Base-by-base conservation (phyloP, 2,113 vertebrate genomes). In the Crypturellus undulatus region DNA sequence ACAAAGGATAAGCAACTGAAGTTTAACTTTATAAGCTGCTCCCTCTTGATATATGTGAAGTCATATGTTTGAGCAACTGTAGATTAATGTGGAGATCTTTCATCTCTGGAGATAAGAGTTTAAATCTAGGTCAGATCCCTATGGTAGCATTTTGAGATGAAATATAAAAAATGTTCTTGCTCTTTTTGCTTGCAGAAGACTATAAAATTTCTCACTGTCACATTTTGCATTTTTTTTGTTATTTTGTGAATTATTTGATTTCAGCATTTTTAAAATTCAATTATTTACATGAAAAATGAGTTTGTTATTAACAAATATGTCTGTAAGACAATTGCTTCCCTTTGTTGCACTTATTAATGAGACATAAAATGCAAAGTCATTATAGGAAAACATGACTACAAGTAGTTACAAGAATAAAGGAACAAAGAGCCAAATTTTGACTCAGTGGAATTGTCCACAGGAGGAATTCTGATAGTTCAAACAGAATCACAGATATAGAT, bases 21-120 rank as follows among this genome's bases (percentile, higher is more conserved):
- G 93, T 97, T 97, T 96, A 97, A 96, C 96, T 97, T 97, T 80
- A 92, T 79, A 95, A 95, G 80, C 76, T 94, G 93, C 64, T 49
- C 52, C 32, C 36, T 87, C 54, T 92, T 95, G 86, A 95, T 96
- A 45, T 84, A 79, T 91, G 67, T 91, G 95, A 95, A 96, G 67
- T 88, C 93, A 88, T 95, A 93, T 96, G 84, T 95, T 92, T 17
- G 6, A 94, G 64, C 60, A 95, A 82, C 72, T 92, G 91, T 83
- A 91, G 90, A 91, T 95, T 96, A 96, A 92, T 63, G 83, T 79
- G 34, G 71, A 89, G 85, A 94, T 87, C 91, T 95, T 87, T 91
- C 69, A 76, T 95, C 91, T 93, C 95, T n/a, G 49, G 92, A 96
- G 95, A 84, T 80, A 58, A 63, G 69, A 83, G 92, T 97, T 97